Percentiles rank a stretch among this genome's conserved stretches.
Evolutionary conservation across 1,140 invertebrate genomes (phyloP).

Genomic region (Spodoptera litura): DNA sequence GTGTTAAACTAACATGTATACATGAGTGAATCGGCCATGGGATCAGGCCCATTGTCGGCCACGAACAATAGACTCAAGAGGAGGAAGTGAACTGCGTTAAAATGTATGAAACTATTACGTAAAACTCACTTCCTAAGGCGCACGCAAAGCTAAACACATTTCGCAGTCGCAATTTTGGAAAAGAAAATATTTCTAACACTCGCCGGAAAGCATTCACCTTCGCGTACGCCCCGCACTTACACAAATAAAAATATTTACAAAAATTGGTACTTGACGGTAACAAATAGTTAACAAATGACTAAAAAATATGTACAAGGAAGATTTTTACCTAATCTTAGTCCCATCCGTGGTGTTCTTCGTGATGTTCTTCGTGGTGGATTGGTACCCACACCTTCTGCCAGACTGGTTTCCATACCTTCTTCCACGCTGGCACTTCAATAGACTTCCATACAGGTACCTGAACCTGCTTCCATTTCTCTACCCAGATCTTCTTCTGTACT

Average conservation of each 20-base stretch:
- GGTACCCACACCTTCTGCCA: constrained; percentile 92
- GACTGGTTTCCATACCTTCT: constrained; percentile 91
- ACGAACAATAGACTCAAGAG: constrained; percentile 34
- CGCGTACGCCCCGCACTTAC: constrained; percentile 64
- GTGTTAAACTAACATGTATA: constrained; percentile 17
- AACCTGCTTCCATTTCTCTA: constrained; percentile 91
- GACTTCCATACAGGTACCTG: constrained; percentile 89
- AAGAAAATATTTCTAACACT: constrained; percentile 54
- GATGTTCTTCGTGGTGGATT: constrained; percentile 83
- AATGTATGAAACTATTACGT: constrained; percentile 43
- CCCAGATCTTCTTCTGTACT: constrained; percentile 92
- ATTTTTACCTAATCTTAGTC: constrained; percentile 83
- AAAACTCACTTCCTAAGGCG: constrained; percentile 62
- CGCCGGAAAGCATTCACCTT: constrained; percentile 63
- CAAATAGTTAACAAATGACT: constrained; percentile 72
- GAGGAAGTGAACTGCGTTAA: constrained; percentile 41
- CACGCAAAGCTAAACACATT: constrained; percentile 68
- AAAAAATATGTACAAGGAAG: constrained; percentile 75
- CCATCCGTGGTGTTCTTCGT: constrained; percentile 84
- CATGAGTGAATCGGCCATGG: constrained; percentile 36
- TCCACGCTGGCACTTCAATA: constrained; percentile 90
- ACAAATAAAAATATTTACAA: constrained; percentile 68
- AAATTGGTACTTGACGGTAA: constrained; percentile 71
- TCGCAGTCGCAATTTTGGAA: constrained; percentile 57
- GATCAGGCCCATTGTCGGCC: constrained; percentile 37